Evolutionary conservation across 2,113 vertebrate species (phyloP).

Genomic region (Scopus umbretta): DNA sequence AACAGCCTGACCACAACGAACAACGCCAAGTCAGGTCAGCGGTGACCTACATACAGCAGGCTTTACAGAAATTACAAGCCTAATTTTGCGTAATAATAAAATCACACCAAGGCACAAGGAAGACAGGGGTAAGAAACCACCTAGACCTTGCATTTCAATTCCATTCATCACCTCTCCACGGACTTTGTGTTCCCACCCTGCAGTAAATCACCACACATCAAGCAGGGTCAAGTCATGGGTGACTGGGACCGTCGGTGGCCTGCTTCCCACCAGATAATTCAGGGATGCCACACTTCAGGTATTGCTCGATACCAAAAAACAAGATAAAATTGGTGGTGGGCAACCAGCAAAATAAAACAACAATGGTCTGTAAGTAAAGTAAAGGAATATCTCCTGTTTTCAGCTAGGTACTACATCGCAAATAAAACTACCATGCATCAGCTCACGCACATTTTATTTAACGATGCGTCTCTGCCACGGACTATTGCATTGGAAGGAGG

Average conservation of each 20-base stretch:
- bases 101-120: neutral
- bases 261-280: neutral
- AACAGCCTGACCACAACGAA: neutral
- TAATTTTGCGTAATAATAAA: conserved; percentile 9
- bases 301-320: neutral
- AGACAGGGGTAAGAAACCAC: neutral
- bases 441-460: neutral
- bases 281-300: neutral
- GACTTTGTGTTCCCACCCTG: neutral
- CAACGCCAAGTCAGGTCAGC: neutral
- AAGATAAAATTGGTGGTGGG: neutral
- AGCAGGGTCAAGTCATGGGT: neutral
- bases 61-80: neutral
- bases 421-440: neutral
- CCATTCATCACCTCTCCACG: neutral
- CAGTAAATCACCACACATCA: neutral
- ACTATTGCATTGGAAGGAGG: neutral
- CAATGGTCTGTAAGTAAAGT: neutral
- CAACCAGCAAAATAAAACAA: neutral
- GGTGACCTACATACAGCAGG: conserved; percentile 21
- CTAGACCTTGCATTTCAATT: neutral
- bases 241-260: neutral
- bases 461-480: neutral
- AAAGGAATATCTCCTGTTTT: neutral
- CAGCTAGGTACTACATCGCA: neutral